Evolutionary conservation across 1,140 invertebrate species (phyloP).

Genomic region (Babylonia areolata): DNA sequence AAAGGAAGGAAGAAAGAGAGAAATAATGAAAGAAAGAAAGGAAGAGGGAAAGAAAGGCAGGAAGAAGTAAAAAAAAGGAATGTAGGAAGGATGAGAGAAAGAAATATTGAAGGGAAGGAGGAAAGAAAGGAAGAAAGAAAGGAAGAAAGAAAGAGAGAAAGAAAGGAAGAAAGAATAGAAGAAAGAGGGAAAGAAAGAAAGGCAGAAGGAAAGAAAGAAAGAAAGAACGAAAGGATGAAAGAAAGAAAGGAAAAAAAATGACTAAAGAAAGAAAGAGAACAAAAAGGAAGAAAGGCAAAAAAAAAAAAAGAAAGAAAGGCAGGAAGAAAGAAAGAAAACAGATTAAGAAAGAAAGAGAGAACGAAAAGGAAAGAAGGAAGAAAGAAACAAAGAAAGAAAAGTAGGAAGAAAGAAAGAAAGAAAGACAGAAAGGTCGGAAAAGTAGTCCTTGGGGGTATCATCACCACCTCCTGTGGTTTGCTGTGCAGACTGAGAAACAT

Average conservation of each 20-base stretch:
- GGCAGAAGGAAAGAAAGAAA: too few relatives aligned
- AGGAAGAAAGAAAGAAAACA: too few relatives aligned
- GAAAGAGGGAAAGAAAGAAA: not conserved
- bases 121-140: too few relatives aligned
- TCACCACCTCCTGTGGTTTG: constrained; percentile 34
- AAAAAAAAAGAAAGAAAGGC: not conserved
- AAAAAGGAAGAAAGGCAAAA: not conserved
- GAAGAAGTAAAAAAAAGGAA: not conserved
- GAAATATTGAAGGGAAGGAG: too few relatives aligned
- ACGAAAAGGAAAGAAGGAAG: too few relatives aligned
- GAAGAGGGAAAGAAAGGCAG: not conserved
- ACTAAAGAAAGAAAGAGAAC: not conserved
- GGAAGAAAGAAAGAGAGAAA: constrained; percentile 4
- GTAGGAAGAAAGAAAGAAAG: not conserved
- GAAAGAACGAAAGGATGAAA: too few relatives aligned
- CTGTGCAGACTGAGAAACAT: constrained; percentile 78
- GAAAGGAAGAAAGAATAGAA: not conserved
- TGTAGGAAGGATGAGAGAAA: not conserved
- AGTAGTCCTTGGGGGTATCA: not conserved
- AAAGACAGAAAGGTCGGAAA: not conserved
- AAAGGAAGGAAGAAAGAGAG: not conserved
- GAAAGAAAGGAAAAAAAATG: too few relatives aligned
- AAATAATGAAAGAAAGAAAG: not conserved
- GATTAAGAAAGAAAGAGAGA: too few relatives aligned
- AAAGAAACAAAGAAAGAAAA: too few relatives aligned